Evolutionary conservation across 2,797 vertebrate species (phyloP), one percentile per base, ranked within the genome.

Genomic region (Masticophis lateralis): DNA sequence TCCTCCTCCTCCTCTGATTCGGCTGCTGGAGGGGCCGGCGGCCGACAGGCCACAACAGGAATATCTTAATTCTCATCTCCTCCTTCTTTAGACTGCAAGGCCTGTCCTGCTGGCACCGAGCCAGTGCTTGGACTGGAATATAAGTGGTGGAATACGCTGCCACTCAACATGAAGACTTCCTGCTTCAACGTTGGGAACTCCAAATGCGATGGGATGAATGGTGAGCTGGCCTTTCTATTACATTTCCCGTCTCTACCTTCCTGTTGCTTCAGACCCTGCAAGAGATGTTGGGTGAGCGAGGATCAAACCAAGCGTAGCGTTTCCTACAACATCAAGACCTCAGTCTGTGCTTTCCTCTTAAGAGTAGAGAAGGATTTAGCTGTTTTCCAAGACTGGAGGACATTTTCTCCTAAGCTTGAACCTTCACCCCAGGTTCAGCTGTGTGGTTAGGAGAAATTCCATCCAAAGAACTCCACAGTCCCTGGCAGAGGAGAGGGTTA

Each of bases 121-220:
- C 99, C 99, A 55, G 97, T 96, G 0, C 97, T 99, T 57, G 99
- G 98, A 5, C 99, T 99, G 95, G 98, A 99, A 94, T 99, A 99
- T 95, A 99, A 99, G 97, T 99, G 99, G 99, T 99, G 99, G 99
- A 99, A 99, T 88, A 96, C 99, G 60, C 98, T 99, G 88, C 99
- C 99, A 28, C 92, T 96, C 92, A 99, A 99, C 96, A 99, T 99
- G 99, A 99, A 99, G 98, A 99, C 99, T 0, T 99, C 99, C 91
- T 99, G 99, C 96, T 99, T 99, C 97, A 99, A 99, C 18, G 99
- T 99, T 2, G 99, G 98, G 92, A 99, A 99, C 97, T 98, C 98
- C 0, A 99, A 99, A 95, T 99, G 99, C 43, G 99, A 99, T 59
- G 98, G 96, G 92, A 99, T 99, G 99, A 99, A 99, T 0, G 99